Evolutionary conservation across 2,888 invertebrate species (phyloP).

Genomic region (Pandemis cinnamomeana): DNA sequence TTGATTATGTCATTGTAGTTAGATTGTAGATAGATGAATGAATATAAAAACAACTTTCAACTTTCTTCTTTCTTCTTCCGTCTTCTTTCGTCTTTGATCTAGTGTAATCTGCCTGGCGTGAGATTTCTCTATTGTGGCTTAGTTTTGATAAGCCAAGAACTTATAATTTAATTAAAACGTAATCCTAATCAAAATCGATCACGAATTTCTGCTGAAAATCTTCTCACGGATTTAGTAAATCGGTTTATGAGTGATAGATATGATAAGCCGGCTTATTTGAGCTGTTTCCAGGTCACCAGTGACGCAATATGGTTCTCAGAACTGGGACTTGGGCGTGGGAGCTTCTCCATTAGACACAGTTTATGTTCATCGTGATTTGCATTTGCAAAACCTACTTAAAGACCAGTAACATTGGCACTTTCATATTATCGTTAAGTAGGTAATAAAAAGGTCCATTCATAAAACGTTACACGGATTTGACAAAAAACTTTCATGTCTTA

Average conservation of each 20-base stretch:
- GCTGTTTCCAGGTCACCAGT: background rate
- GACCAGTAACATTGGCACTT: too few species aligned
- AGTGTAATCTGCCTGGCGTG: too few species aligned
- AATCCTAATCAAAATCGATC: background rate
- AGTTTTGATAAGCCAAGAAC: background rate
- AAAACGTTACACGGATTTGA: too few species aligned
- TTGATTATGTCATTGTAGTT: background rate
- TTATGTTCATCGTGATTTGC: background rate
- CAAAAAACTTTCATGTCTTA: too few species aligned
- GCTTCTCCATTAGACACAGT: background rate
- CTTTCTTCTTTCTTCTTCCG: too few species aligned
- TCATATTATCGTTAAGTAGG: too few species aligned
- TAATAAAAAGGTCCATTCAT: too few species aligned
- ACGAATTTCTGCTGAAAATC: background rate
- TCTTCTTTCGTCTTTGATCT: too few species aligned
- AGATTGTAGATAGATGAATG: too few species aligned
- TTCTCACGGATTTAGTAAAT: constrained; percentile 7
- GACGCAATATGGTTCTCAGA: background rate
- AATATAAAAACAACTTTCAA: too few species aligned
- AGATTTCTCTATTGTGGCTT: too few species aligned
- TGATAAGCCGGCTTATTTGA: background rate
- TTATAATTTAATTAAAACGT: background rate
- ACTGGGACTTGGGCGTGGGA: background rate
- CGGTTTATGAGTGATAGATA: background rate
- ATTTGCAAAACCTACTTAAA: background rate